Evolutionary conservation across 2,888 invertebrate species (phyloP).

Genomic region (Hydriomena furcata): DNA sequence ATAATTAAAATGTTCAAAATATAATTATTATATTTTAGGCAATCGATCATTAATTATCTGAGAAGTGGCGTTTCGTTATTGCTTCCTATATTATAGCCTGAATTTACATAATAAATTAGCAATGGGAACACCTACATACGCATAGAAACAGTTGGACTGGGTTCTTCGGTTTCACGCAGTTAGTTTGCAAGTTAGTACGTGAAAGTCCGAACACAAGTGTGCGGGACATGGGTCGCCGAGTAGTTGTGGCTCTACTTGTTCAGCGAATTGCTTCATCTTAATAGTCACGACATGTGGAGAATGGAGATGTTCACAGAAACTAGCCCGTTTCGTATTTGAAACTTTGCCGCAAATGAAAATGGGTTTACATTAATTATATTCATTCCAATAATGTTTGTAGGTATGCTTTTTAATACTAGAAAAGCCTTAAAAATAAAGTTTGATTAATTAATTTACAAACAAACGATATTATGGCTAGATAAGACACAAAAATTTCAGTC

Average conservation of each 20-base stretch:
- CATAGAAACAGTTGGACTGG: slow-evolving; percentile 16
- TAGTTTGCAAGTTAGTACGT: slow-evolving; percentile 27
- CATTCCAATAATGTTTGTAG: no score
- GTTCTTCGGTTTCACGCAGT: slow-evolving; percentile 20
- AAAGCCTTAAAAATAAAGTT: no score
- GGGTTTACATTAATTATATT: no score
- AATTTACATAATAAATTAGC: slow-evolving; percentile 2
- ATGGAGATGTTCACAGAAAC: background rate
- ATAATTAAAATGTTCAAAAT: no score
- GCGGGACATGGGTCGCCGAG: slow-evolving; percentile 24
- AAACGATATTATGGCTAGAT: no score
- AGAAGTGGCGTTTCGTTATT: no score
- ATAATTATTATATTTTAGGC: no score
- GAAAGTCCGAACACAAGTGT: slow-evolving; percentile 26
- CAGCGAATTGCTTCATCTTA: slow-evolving; percentile 20
- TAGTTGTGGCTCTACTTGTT: slow-evolving; percentile 32
- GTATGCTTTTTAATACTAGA: no score
- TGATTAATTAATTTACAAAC: no score
- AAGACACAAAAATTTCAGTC: no score
- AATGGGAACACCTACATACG: slow-evolving; percentile 10
- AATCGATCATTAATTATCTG: no score
- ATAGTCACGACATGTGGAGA: slow-evolving; percentile 9
- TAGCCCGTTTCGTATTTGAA: background rate
- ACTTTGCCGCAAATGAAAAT: background rate
- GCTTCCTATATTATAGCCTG: no score